phyloP scores from a whole-genome alignment of 2,113 vertebrate species.

The Amazona vittata region DNA sequence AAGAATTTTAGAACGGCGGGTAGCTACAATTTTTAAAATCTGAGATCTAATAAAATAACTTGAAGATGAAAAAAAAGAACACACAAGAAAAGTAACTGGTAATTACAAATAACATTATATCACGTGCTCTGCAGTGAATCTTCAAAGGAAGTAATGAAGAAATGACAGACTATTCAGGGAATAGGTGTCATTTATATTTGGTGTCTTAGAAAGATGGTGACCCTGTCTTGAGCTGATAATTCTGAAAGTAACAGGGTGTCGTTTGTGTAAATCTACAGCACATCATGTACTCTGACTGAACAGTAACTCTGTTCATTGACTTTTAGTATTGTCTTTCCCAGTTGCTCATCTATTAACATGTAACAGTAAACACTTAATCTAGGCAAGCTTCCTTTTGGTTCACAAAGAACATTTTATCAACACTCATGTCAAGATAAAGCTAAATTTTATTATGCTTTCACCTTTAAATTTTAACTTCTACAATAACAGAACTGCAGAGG shows the following conservation, averaged over 20 bases:
- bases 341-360: neutral
- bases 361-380: neutral
- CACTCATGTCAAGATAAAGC: neutral
- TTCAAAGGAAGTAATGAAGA: neutral
- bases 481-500: neutral
- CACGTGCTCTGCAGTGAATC: neutral
- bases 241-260: neutral
- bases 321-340: neutral
- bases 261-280: neutral
- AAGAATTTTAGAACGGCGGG: neutral
- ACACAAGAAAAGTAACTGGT: neutral
- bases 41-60: neutral
- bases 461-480: neutral
- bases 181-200: neutral
- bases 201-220: neutral
- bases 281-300: neutral
- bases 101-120: neutral
- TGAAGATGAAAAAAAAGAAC: neutral
- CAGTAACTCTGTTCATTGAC: neutral
- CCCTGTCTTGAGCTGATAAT: neutral
- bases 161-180: neutral
- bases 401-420: neutral
- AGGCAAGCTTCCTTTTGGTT: neutral
- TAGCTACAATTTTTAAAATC: neutral
- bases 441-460: neutral